Conservation (phyloP, 1,140 invertebrate species). For the Spodoptera frugiperda region DNA sequence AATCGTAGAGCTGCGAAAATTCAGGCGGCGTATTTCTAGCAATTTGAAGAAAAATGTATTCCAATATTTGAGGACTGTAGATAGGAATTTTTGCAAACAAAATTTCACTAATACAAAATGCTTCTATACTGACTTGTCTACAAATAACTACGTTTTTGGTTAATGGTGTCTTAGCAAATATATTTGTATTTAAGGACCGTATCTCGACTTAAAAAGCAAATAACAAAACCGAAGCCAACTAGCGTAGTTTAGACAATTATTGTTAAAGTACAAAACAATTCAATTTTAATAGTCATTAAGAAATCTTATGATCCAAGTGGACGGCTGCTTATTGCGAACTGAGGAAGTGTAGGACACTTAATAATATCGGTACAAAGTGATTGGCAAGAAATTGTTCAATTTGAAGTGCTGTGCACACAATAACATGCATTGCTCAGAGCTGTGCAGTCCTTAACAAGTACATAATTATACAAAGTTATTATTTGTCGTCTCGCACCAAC, state of each 20-base stretch:
- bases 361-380: background rate
- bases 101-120: too few relatives aligned
- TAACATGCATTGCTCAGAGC: slow-evolving; percentile 29
- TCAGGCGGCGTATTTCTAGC: background rate
- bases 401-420: slow-evolving; percentile 26
- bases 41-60: too few relatives aligned
- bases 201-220: background rate
- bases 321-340: slow-evolving; percentile 24
- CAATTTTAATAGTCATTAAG: background rate
- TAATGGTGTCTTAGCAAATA: too few relatives aligned
- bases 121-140: too few relatives aligned
- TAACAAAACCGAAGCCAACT: too few relatives aligned
- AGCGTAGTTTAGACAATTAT: too few relatives aligned
- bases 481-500: background rate
- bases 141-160: too few relatives aligned
- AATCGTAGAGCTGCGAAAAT: background rate
- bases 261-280: slow-evolving; percentile 1
- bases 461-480: slow-evolving; percentile 9
- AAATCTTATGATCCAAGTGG: slow-evolving; percentile 38
- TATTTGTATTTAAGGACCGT: background rate
- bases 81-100: too few relatives aligned
- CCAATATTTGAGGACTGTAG: too few relatives aligned
- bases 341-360: slow-evolving; percentile 3
- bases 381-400: background rate
- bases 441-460: slow-evolving; percentile 18